Percentiles rank a stretch among this genome's conserved stretches.
These are phyloP conservation scores for Chrysochloris asiatica DNA, from an alignment of 2,113 vertebrate genomes.

Conservation along the genomic window DNA sequence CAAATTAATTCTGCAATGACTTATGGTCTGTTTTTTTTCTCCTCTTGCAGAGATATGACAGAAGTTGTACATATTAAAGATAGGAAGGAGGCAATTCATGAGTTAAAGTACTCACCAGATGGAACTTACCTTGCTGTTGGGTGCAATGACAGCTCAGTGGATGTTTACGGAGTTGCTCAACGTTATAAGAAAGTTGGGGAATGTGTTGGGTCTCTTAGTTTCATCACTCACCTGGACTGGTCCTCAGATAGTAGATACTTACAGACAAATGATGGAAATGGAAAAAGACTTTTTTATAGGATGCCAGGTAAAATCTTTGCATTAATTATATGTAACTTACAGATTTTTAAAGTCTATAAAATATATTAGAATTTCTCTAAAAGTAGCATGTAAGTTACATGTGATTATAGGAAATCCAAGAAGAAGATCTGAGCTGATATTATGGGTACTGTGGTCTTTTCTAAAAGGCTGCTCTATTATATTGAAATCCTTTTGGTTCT, in stretches of 20 bases:
- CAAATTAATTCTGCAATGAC: constrained; percentile 34
- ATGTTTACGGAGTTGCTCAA: constrained; percentile 96
- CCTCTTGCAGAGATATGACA: constrained; percentile 95
- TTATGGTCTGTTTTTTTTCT: constrained; percentile 49
- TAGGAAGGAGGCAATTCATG: constrained; percentile 98
- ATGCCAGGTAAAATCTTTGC: constrained; percentile 92
- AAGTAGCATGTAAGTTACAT: constrained; percentile 2
- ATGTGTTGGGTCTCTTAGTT: constrained; percentile 93
- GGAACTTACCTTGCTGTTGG: constrained; percentile 96
- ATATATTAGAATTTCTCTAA: constrained; percentile 50
- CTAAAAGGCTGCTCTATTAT: neutral
- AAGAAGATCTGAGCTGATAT: neutral
- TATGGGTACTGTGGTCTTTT: constrained; percentile 22
- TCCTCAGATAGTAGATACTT: constrained; percentile 96
- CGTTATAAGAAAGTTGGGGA: constrained; percentile 97
- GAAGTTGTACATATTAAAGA: constrained; percentile 99
- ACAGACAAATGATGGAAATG: constrained; percentile 96
- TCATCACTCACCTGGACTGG: constrained; percentile 99
- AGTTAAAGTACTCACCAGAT: constrained; percentile 98
- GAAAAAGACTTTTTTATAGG: constrained; percentile 94
- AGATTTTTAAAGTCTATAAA: constrained; percentile 8
- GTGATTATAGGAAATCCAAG: constrained; percentile 19
- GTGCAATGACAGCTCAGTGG: constrained; percentile 96
- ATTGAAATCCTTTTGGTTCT: constrained; percentile 1
- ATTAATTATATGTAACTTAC: neutral